These are phyloP conservation scores for Aotus griseimembra DNA, from an alignment of 2,797 vertebrate genomes.

Conservation along the genomic window DNA sequence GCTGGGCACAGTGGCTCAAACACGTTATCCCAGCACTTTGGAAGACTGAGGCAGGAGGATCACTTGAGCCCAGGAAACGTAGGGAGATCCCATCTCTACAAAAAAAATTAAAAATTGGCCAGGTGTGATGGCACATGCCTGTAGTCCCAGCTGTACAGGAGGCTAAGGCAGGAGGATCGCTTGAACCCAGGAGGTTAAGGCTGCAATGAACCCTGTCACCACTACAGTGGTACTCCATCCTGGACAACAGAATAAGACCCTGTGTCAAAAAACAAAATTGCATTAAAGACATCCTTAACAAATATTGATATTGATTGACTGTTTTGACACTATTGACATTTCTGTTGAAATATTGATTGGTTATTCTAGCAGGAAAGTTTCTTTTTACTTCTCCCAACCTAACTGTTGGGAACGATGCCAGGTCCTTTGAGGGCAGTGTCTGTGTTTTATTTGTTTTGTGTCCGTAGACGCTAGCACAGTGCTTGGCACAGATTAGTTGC, in stretches of 20 bases:
- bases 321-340: not conserved
- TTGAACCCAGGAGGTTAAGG: not conserved
- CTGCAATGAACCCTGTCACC: not conserved
- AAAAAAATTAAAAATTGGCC: not conserved
- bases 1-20: not conserved
- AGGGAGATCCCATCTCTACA: not conserved
- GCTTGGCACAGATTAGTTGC: not conserved
- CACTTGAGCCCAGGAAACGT: not conserved
- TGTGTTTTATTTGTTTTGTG: not conserved
- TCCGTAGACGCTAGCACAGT: not conserved
- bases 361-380: not conserved
- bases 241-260: not conserved
- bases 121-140: not conserved
- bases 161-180: too few relatives aligned
- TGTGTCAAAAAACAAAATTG: not conserved
- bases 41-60: not conserved
- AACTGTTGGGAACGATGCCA: not conserved
- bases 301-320: not conserved
- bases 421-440: not conserved
- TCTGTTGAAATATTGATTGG: not conserved
- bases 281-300: not conserved
- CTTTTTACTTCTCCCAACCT: not conserved
- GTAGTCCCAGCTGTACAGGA: not conserved
- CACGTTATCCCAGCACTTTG: not conserved
- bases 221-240: not conserved